These are phyloP conservation scores for Paradoxurus hermaphroditus DNA, from an alignment of 2,113 vertebrate genomes.

Conservation along the genomic window DNA sequence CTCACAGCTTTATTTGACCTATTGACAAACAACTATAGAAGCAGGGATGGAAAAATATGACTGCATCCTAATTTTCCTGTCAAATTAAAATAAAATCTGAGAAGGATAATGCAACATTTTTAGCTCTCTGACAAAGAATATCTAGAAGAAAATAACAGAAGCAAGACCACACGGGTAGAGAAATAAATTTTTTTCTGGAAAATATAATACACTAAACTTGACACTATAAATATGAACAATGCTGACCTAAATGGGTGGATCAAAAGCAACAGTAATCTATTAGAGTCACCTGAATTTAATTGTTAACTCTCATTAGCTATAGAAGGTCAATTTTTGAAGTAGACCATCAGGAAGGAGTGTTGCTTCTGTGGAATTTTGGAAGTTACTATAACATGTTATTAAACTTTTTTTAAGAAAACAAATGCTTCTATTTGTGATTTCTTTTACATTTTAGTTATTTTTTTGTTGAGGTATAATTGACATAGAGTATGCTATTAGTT, in stretches of 20 bases:
- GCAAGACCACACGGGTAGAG: neutral
- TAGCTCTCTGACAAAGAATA: slow-evolving; percentile 1
- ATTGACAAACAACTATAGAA: neutral
- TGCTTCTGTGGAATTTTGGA: neutral
- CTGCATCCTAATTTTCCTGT: neutral
- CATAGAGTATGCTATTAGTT: neutral
- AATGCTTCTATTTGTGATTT: neutral
- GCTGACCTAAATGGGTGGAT: neutral
- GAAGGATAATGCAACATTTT: neutral
- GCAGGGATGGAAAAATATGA: neutral
- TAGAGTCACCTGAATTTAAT: neutral
- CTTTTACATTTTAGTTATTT: neutral
- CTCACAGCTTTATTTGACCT: neutral
- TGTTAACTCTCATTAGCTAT: neutral
- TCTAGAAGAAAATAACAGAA: slow-evolving; percentile 26
- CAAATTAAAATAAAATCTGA: slow-evolving; percentile 25
- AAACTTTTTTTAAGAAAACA: neutral
- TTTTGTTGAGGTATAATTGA: neutral
- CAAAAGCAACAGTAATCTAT: neutral
- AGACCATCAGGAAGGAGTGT: neutral
- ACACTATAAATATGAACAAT: neutral
- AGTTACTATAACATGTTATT: neutral
- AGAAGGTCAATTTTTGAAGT: neutral
- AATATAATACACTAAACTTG: neutral
- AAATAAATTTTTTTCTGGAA: neutral